Evolutionary conservation across 2,888 invertebrate species (phyloP).

Genomic region (Dorcus parallelipipedus): DNA sequence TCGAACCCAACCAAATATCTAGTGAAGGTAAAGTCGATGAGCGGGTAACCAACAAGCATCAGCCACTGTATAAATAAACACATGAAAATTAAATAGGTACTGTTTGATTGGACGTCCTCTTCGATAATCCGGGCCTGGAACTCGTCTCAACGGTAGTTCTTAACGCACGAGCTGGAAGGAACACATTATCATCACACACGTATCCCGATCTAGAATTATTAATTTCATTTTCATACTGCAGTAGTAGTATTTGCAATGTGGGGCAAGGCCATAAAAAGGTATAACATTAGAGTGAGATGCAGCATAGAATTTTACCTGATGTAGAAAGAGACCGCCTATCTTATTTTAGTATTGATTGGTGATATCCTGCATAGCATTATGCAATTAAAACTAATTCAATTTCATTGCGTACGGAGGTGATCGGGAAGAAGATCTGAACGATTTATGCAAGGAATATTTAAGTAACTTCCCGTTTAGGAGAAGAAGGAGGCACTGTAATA

Average conservation of each 20-base stretch:
- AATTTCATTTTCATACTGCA: slow-evolving; percentile 42
- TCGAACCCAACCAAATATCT: slow-evolving; percentile 50
- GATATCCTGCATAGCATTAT: slow-evolving; percentile 46
- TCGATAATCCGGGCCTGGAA: slow-evolving; percentile 26
- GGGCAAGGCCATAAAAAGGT: slow-evolving; percentile 48
- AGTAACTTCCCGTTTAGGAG: background rate
- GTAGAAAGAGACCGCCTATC: slow-evolving; percentile 44
- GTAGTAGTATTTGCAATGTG: slow-evolving; percentile 42
- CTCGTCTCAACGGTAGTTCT: slow-evolving; percentile 36
- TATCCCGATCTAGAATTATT: slow-evolving; percentile 32
- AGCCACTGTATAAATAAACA: slow-evolving; percentile 52
- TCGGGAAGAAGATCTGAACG: background rate
- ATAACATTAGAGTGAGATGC: slow-evolving; percentile 42
- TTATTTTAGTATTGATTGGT: slow-evolving; percentile 46
- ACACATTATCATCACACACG: slow-evolving; percentile 47
- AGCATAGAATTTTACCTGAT: slow-evolving; percentile 40
- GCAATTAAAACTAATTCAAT: slow-evolving; percentile 30
- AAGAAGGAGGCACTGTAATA: background rate
- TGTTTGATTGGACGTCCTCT: slow-evolving; percentile 42
- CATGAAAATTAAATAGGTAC: slow-evolving; percentile 53
- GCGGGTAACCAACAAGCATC: slow-evolving; percentile 53
- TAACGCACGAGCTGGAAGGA: slow-evolving; percentile 48
- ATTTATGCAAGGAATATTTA: background rate
- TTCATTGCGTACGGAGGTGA: background rate
- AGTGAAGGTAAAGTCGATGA: slow-evolving; percentile 52